A percentile compares a stretch with the other conserved stretches of the same genome.
phyloP scores from a whole-genome alignment of 2,888 invertebrate species.

The Drosophila atroscutellata region DNA sequence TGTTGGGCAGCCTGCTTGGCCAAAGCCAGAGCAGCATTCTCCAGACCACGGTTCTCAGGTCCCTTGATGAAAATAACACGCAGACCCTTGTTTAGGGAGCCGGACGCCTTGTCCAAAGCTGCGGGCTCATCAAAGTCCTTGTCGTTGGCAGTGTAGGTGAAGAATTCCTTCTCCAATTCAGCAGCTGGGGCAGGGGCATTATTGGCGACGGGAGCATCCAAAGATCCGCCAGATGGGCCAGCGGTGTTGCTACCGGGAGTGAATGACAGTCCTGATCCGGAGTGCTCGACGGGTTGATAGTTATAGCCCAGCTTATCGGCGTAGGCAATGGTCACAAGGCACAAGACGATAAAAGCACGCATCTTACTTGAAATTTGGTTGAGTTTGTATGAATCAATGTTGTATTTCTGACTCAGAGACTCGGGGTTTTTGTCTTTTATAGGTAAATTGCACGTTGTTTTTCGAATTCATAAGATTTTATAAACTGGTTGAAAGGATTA shows the following conservation, averaged over 20 bases:
- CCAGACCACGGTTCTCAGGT: constrained; percentile 68
- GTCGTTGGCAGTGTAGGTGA: constrained; percentile 78
- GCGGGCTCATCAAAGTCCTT: constrained; percentile 71
- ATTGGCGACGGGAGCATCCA: constrained; percentile 29
- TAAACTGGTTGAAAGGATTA: constrained; percentile 14
- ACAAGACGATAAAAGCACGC: constrained; percentile 69
- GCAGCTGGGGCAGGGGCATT: constrained; percentile 43
- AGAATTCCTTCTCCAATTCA: constrained; percentile 80
- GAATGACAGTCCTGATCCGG: constrained; percentile 55
- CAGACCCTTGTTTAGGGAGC: constrained; percentile 69
- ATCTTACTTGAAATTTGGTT: constrained; percentile 43
- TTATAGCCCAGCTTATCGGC: constrained; percentile 68
- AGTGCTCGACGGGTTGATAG: constrained; percentile 67
- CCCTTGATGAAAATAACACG: constrained; percentile 82
- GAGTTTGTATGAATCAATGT: constrained; percentile 40
- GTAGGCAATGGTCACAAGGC: constrained; percentile 55
- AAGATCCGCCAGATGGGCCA: constrained; percentile 11
- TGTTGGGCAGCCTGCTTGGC: constrained; percentile 69
- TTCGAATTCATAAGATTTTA: constrained; percentile 12
- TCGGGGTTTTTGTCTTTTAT: constrained; percentile 51
- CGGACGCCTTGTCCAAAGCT: constrained; percentile 54
- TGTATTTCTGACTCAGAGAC: constrained; percentile 51
- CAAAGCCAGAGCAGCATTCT: constrained; percentile 67
- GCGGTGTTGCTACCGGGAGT: constrained; percentile 47
- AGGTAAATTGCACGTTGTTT: constrained; percentile 37